Conservation (phyloP, 2,113 vertebrate species). For the Onychostruthus taczanowskii region DNA sequence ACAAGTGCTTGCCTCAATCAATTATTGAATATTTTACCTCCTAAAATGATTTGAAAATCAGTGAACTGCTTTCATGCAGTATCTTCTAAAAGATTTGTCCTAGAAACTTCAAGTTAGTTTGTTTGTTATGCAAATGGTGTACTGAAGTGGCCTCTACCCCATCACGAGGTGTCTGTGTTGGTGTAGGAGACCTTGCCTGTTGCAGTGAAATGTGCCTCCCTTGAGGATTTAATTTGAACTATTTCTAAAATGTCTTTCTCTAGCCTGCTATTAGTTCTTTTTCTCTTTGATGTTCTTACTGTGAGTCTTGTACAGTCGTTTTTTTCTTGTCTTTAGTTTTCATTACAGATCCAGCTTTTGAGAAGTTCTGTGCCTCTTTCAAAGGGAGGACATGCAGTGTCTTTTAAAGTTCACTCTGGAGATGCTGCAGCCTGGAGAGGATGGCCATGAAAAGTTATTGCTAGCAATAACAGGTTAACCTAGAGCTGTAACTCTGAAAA, state of each 20-base stretch:
- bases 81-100: neutral
- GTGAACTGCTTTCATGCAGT: neutral
- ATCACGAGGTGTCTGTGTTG: neutral
- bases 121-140: neutral
- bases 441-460: neutral
- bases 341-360: neutral
- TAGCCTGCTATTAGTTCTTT: neutral
- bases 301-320: neutral
- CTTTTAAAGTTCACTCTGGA: neutral
- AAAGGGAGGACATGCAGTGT: neutral
- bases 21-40: neutral
- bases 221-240: neutral
- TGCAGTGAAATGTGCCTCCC: neutral
- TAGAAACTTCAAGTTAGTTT: constrained; percentile 10
- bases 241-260: neutral
- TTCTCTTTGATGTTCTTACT: neutral
- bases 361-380: neutral
- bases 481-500: neutral
- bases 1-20: neutral
- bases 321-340: neutral
- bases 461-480: neutral
- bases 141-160: neutral
- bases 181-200: neutral
- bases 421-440: neutral
- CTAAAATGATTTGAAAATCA: neutral